Conservation (phyloP, 2,888 invertebrate genomes). For the Hirtodrosophila histrioides region DNA sequence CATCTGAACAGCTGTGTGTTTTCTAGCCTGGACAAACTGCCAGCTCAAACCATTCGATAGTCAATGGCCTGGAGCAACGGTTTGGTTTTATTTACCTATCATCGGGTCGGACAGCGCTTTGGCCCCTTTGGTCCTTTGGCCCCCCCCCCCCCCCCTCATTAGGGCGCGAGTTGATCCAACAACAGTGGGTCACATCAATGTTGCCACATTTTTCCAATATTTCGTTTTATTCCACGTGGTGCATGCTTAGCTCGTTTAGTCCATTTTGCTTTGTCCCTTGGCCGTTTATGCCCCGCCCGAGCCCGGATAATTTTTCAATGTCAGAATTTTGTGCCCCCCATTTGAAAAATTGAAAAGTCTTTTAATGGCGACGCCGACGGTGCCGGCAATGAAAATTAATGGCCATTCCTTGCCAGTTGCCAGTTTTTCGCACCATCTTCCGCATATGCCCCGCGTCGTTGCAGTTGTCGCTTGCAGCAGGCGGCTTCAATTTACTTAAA, state of each 20-base stretch:
- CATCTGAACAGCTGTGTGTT: conserved; percentile 31
- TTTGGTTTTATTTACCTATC: conserved; percentile 52
- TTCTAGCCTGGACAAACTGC: conserved; percentile 8
- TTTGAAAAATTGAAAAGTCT: conserved; percentile 75
- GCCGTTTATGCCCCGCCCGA: conserved; percentile 38
- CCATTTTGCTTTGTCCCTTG: conserved; percentile 19
- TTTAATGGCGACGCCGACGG: conserved; percentile 62
- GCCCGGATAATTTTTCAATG: conserved; percentile 74
- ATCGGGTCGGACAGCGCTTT: conserved; percentile 40
- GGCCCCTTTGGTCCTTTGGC: conserved; percentile 20
- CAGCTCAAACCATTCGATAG: conserved; percentile 36
- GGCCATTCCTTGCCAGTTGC: conserved; percentile 55
- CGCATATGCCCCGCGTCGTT: conserved; percentile 13
- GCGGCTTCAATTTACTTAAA: conserved; percentile 34
- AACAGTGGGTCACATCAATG: conserved; percentile 35
- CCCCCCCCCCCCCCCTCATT: conserved; percentile 39
- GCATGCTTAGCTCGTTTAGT: not conserved
- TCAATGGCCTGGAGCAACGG: conserved; percentile 17
- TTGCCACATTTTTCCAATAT: conserved; percentile 18
- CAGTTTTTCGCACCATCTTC: conserved; percentile 15
- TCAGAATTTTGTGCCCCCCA: conserved; percentile 59
- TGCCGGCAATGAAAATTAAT: conserved; percentile 71
- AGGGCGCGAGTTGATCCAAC: conserved; percentile 29
- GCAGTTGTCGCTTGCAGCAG: conserved; percentile 27
- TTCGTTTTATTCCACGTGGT: conserved; percentile 7